These are phyloP conservation scores for Melanostoma mellinum DNA, from an alignment of 2,888 invertebrate species.

Conservation along the genomic window DNA sequence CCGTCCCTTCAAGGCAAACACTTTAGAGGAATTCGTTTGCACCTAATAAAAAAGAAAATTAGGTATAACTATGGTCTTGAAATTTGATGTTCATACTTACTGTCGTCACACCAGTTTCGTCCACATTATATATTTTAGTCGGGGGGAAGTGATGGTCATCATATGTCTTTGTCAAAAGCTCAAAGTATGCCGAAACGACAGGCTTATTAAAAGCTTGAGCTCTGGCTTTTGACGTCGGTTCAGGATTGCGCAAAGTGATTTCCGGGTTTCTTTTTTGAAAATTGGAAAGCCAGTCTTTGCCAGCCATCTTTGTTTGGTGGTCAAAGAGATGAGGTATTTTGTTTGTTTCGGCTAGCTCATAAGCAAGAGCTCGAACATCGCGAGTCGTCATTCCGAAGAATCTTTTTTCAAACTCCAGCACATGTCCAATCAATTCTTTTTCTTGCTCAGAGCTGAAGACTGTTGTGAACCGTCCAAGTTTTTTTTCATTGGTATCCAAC, in stretches of 20 bases:
- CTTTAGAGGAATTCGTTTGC: too few species aligned
- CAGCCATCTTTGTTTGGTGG: background rate
- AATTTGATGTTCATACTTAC: background rate
- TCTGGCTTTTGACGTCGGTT: slow-evolving; percentile 5
- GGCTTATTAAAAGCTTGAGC: slow-evolving; percentile 8
- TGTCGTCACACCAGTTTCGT: slow-evolving; percentile 5
- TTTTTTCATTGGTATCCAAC: too few species aligned
- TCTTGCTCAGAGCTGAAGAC: too few species aligned
- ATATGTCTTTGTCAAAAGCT: background rate
- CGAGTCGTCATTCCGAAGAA: too few species aligned
- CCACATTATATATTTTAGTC: background rate
- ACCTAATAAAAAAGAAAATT: too few species aligned
- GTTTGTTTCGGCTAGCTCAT: background rate
- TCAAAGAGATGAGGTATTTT: background rate
- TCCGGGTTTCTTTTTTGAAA: background rate
- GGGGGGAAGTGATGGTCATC: background rate
- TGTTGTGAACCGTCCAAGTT: too few species aligned
- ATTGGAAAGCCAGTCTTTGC: background rate
- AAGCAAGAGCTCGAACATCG: slow-evolving; percentile 3
- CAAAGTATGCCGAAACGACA: background rate
- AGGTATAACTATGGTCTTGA: too few species aligned
- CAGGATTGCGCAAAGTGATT: background rate
- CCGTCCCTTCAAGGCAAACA: too few species aligned
- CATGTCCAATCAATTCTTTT: too few species aligned
- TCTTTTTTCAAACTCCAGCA: too few species aligned